These are phyloP conservation scores for Serilophus lunatus DNA, from an alignment of 2,113 vertebrate species.

Conservation along the genomic window DNA sequence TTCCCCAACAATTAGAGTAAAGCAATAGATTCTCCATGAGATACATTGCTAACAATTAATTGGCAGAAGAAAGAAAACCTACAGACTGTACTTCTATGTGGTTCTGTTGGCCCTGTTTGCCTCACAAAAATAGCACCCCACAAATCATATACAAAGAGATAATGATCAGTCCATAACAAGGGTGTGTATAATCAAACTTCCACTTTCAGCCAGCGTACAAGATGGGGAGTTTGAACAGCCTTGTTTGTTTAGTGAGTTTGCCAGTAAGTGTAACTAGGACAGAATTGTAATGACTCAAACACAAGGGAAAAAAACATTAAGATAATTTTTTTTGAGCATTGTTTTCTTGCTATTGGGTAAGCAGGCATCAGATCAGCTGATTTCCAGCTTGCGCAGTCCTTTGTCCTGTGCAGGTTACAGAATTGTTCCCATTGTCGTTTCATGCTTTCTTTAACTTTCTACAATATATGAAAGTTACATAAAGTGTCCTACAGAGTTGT, in stretches of 20 bases:
- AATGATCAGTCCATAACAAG: slow-evolving; percentile 39
- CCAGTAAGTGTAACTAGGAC: slow-evolving; percentile 21
- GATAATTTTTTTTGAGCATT: slow-evolving; percentile 39
- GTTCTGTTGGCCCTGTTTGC: background rate
- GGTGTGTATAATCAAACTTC: slow-evolving; percentile 19
- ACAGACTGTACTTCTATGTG: background rate
- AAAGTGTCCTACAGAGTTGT: background rate
- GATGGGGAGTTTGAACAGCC: slow-evolving; percentile 12
- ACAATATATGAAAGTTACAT: background rate
- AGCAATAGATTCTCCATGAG: background rate
- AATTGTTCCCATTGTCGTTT: background rate
- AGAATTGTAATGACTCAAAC: background rate
- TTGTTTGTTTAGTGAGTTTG: slow-evolving; percentile 55
- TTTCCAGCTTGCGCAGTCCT: background rate
- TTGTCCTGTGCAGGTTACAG: background rate
- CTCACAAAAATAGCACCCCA: background rate
- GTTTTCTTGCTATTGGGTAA: background rate
- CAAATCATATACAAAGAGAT: background rate
- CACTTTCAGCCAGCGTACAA: background rate
- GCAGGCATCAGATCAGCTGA: background rate
- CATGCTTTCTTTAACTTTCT: background rate
- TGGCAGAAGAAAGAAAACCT: background rate
- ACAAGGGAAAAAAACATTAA: slow-evolving; percentile 5
- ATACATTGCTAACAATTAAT: background rate
- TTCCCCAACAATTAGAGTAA: background rate